These are phyloP conservation scores for Epirrhoe alternata DNA, from an alignment of 2,888 invertebrate genomes.

Conservation along the genomic window DNA sequence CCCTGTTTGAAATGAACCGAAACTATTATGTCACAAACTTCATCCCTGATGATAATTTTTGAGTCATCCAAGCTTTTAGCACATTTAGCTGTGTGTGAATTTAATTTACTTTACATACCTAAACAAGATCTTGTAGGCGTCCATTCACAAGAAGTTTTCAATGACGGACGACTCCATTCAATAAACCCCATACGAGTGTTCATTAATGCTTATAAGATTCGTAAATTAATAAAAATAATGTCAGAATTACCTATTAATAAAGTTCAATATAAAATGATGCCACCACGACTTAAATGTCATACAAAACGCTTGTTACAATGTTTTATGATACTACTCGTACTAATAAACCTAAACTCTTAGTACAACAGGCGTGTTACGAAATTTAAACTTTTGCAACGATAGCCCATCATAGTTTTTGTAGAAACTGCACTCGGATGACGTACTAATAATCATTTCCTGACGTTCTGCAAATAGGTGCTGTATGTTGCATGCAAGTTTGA, in stretches of 20 bases:
- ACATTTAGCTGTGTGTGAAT: not conserved
- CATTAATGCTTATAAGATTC: not conserved
- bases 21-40: too few relatives aligned
- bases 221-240: not conserved
- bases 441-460: constrained; percentile 41
- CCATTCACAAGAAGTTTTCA: constrained; percentile 2
- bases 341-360: constrained; percentile 28
- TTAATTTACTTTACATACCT: not conserved
- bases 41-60: too few relatives aligned
- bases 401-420: constrained; percentile 40
- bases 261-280: constrained; percentile 12
- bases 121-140: not conserved
- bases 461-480: constrained; percentile 22
- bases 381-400: constrained; percentile 39
- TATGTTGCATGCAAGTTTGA: constrained; percentile 23
- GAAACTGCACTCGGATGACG: constrained; percentile 38
- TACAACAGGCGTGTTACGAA: constrained; percentile 35
- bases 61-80: not conserved
- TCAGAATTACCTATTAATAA: constrained; percentile 1
- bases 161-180: not conserved
- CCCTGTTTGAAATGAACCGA: too few relatives aligned
- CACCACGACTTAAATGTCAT: constrained; percentile 19
- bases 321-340: not conserved
- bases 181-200: not conserved
- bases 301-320: constrained; percentile 22